phyloP scores from a whole-genome alignment of 2,888 invertebrate species.

The Osmoderma eremita region DNA sequence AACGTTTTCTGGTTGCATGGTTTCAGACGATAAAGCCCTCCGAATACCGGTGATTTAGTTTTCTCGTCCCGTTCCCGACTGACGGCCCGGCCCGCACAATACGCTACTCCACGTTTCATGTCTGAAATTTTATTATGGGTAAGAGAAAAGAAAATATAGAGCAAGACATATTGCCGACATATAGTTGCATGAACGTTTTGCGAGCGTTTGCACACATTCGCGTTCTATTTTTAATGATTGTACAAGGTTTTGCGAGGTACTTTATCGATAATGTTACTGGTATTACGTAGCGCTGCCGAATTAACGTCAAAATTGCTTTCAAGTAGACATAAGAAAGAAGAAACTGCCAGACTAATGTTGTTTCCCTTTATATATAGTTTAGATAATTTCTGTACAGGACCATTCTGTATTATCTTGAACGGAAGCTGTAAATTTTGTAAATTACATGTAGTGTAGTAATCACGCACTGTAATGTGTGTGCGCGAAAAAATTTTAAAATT shows the following conservation, averaged over 20 bases:
- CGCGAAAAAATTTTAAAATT: no score
- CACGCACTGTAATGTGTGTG: no score
- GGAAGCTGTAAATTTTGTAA: no score
- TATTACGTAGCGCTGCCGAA: no score
- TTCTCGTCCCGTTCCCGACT: conserved; percentile 31
- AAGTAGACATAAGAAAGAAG: not conserved
- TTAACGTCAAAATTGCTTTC: no score
- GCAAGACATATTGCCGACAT: not conserved
- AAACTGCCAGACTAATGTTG: not conserved
- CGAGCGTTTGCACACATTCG: conserved; percentile 8
- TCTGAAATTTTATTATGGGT: conserved; percentile 26
- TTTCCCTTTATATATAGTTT: not conserved
- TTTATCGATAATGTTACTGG: not conserved
- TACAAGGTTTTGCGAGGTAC: conserved; percentile 16
- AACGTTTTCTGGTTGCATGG: conserved; percentile 37
- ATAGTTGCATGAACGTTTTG: conserved; percentile 13
- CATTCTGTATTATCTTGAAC: no score
- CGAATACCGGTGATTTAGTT: conserved; percentile 29
- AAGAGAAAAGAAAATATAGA: not conserved
- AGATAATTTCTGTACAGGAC: no score
- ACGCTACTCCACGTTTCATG: conserved; percentile 30
- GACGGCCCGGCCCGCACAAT: conserved; percentile 28
- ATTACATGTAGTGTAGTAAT: no score
- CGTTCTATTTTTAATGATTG: conserved; percentile 19
- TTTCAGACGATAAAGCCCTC: conserved; percentile 31